These are phyloP conservation scores for Cinara cedri DNA, from an alignment of 2,888 invertebrate species.

Conservation along the genomic window DNA sequence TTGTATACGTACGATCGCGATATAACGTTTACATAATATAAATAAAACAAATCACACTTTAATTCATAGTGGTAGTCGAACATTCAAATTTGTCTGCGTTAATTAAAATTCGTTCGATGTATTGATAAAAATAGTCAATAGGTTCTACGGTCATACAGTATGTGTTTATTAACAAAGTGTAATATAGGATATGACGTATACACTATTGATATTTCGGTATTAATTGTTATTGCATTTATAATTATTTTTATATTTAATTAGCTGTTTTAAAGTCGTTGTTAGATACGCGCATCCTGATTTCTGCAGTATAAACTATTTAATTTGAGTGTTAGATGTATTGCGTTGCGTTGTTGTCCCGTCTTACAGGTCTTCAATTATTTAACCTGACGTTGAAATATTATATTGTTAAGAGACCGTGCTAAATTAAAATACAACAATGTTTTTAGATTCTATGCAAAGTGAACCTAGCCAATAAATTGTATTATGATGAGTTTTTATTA, in stretches of 20 bases:
- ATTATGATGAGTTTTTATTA: too few relatives aligned
- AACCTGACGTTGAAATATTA: too few relatives aligned
- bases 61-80: background rate
- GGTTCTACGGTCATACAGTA: background rate
- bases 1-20: background rate
- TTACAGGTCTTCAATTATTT: background rate
- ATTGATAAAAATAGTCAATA: background rate
- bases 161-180: background rate
- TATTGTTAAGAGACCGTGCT: too few relatives aligned
- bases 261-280: slow-evolving; percentile 5
- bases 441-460: too few relatives aligned
- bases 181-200: background rate
- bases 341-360: too few relatives aligned
- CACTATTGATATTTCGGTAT: too few relatives aligned
- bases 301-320: slow-evolving; percentile 15
- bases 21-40: background rate
- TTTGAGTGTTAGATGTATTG: background rate
- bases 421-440: too few relatives aligned
- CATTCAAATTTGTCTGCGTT: background rate
- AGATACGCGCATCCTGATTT: background rate
- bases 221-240: background rate
- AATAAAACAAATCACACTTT: background rate
- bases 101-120: background rate
- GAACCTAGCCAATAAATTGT: too few relatives aligned
- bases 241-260: background rate